phyloP scores from a whole-genome alignment of 2,888 invertebrate species.

The Cyrtodaria siliqua region DNA sequence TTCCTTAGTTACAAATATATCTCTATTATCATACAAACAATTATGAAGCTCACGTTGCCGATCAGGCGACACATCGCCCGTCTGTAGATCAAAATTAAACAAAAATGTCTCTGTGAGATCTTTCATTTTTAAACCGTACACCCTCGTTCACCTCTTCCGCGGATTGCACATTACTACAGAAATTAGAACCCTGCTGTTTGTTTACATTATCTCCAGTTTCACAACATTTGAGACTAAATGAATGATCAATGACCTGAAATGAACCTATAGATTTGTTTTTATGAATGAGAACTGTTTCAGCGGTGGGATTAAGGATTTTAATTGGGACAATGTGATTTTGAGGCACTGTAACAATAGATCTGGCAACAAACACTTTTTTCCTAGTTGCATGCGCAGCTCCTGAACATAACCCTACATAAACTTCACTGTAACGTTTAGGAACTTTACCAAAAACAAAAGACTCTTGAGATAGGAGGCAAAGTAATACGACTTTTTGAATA shows the following conservation, averaged over 20 bases:
- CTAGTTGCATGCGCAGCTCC: constrained; percentile 4
- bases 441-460: constrained; percentile 15
- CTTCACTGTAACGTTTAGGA: not conserved
- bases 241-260: too few relatives aligned
- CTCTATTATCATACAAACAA: constrained; percentile 1
- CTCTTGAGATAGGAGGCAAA: too few relatives aligned
- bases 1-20: constrained; percentile 25
- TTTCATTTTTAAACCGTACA: too few relatives aligned
- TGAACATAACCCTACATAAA: constrained; percentile 17
- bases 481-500: too few relatives aligned
- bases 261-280: too few relatives aligned
- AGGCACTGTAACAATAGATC: constrained; percentile 9
- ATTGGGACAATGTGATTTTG: constrained; percentile 12
- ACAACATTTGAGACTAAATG: too few relatives aligned
- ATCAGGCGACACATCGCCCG: not conserved
- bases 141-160: too few relatives aligned
- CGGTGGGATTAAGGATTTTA: constrained; percentile 17
- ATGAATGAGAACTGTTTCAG: constrained; percentile 3
- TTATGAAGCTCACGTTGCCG: not conserved
- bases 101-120: not conserved
- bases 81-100: too few relatives aligned
- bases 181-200: too few relatives aligned
- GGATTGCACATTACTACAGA: too few relatives aligned
- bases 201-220: too few relatives aligned
- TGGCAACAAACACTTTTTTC: constrained; percentile 20